These are phyloP conservation scores for Danio tinwini DNA, from an alignment of 2,797 vertebrate species.

Conservation along the genomic window DNA sequence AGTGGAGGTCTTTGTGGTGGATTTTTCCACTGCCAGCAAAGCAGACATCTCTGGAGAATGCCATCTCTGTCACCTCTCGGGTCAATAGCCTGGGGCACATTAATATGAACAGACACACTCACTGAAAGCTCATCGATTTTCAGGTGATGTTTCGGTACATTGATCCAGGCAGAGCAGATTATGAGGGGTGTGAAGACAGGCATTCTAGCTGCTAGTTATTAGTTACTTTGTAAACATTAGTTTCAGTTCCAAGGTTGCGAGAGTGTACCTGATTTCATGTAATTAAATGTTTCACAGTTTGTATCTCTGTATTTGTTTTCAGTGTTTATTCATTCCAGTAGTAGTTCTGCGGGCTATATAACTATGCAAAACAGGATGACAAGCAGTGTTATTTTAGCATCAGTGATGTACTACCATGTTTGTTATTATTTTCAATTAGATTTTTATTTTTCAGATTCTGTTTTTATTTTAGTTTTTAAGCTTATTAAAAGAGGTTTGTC, in stretches of 20 bases:
- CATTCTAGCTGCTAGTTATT: neutral
- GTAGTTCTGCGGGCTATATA: too few species aligned
- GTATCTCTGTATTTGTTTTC: neutral
- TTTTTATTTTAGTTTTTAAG: too few species aligned
- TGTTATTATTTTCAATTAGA: neutral
- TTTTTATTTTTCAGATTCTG: too few species aligned
- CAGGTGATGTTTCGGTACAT: conserved; percentile 60
- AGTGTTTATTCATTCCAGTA: neutral
- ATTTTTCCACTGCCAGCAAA: conserved; percentile 26
- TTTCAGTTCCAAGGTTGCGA: neutral
- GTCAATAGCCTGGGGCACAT: conserved; percentile 47
- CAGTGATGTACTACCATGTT: neutral
- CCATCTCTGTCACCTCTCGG: conserved; percentile 40
- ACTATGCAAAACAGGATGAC: neutral
- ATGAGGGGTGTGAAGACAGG: conserved; percentile 28
- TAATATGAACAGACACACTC: conserved; percentile 45
- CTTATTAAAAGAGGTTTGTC: neutral
- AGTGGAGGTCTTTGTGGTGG: conserved; percentile 22
- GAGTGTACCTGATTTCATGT: neutral
- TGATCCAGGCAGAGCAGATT: conserved; percentile 52
- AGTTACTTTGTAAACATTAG: neutral
- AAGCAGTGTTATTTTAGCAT: neutral
- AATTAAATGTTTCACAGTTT: neutral
- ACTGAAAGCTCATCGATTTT: conserved; percentile 56
- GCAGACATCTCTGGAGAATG: conserved; percentile 26